A percentile compares a stretch with the other conserved stretches of the same genome.
Evolutionary conservation across 1,140 invertebrate genomes (phyloP).

Genomic region (Magallana ariakensis): DNA sequence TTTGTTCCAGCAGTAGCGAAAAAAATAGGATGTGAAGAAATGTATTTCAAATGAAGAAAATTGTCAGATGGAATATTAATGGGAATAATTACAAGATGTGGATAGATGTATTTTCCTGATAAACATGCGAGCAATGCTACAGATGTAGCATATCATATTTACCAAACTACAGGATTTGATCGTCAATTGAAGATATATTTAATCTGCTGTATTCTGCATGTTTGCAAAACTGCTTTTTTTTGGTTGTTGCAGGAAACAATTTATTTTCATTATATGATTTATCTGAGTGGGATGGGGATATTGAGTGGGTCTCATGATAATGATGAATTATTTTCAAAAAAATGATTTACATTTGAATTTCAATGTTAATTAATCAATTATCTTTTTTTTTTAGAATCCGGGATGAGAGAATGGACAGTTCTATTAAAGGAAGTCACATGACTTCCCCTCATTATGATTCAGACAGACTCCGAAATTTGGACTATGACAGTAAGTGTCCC

Average conservation of each 20-base stretch:
- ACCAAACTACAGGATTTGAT: neutral
- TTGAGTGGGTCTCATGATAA: too few species aligned
- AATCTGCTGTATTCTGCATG: neutral
- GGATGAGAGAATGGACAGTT: conserved; percentile 45
- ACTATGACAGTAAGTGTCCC: conserved; percentile 47
- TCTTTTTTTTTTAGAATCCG: conserved; percentile 27
- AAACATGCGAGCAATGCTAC: conserved; percentile 13
- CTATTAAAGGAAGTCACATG: conserved; percentile 26
- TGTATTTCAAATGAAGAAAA: conserved; percentile 35
- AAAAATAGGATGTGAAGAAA: conserved; percentile 31
- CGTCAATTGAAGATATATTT: conserved; percentile 1
- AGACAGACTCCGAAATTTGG: conserved; percentile 39
- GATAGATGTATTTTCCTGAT: conserved; percentile 28
- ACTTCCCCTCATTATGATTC: conserved; percentile 43
- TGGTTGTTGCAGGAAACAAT: too few species aligned
- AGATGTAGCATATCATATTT: conserved; percentile 29
- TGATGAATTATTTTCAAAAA: too few species aligned
- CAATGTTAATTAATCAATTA: neutral
- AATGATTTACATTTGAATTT: too few species aligned
- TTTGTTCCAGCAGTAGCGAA: conserved; percentile 10
- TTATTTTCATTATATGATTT: too few species aligned
- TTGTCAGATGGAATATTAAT: conserved; percentile 37
- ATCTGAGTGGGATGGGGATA: too few species aligned
- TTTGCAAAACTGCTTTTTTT: neutral
- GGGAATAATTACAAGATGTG: conserved; percentile 34